Conservation (phyloP, 2,888 invertebrate species). For the Serrognathus titanus region DNA sequence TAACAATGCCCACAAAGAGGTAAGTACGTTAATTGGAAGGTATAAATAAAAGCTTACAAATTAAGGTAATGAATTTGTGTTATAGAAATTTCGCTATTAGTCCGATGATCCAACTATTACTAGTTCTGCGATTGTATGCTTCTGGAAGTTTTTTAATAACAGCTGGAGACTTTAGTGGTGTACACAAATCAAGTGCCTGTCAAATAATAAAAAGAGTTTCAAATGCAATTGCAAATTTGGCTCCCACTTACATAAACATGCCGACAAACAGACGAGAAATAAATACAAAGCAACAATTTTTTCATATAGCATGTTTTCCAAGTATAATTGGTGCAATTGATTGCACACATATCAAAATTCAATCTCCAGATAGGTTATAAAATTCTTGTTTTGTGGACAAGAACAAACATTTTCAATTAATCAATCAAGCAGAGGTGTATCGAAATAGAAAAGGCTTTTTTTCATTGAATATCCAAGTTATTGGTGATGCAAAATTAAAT, state of each 20-base stretch:
- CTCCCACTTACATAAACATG: slow-evolving; percentile 13
- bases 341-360: slow-evolving; percentile 6
- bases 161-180: slow-evolving; percentile 16
- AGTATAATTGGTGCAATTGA: background rate
- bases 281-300: background rate
- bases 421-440: slow-evolving; percentile 25
- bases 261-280: slow-evolving; percentile 11
- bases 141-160: slow-evolving; percentile 11
- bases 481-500: slow-evolving; percentile 19
- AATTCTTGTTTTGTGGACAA: too few relatives aligned
- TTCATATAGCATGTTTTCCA: slow-evolving; percentile 4
- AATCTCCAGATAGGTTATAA: too few relatives aligned
- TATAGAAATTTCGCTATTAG: slow-evolving; percentile 8
- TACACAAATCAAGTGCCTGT: slow-evolving; percentile 10
- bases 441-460: slow-evolving; percentile 28
- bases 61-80: too few relatives aligned
- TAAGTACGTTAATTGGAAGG: background rate
- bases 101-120: slow-evolving; percentile 13
- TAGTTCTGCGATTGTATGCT: slow-evolving; percentile 16
- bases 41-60: too few relatives aligned
- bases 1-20: background rate
- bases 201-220: slow-evolving; percentile 10
- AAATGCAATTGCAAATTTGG: slow-evolving; percentile 2
- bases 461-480: slow-evolving; percentile 29
- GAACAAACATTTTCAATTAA: background rate